These are phyloP conservation scores for Gonocerus acuteangulatus DNA, from an alignment of 2,888 invertebrate genomes.

Conservation along the genomic window DNA sequence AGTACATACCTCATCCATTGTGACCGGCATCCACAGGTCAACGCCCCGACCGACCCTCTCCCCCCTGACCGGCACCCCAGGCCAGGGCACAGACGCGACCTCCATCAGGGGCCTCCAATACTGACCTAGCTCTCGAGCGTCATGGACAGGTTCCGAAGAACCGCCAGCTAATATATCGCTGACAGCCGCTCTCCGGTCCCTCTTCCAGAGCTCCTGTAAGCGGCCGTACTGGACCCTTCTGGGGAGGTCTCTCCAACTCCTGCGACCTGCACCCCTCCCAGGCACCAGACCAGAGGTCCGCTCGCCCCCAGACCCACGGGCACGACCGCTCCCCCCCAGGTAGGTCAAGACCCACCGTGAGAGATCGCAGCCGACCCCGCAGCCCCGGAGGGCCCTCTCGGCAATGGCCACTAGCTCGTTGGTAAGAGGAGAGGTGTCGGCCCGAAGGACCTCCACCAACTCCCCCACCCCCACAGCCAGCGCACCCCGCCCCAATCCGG, in stretches of 20 bases:
- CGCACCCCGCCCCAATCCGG: too few species aligned
- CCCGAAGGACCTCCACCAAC: background rate
- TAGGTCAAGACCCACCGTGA: background rate
- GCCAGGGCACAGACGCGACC: background rate
- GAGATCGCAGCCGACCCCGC: background rate
- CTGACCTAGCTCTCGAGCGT: too few species aligned
- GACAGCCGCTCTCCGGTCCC: background rate
- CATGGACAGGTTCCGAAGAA: background rate
- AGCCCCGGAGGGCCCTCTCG: background rate
- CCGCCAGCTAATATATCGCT: background rate
- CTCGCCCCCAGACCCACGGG: background rate
- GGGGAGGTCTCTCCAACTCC: too few species aligned
- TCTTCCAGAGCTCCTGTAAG: constrained; percentile 4
- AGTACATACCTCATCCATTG: background rate
- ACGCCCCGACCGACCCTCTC: too few species aligned
- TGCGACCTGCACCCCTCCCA: background rate
- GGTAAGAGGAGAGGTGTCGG: background rate
- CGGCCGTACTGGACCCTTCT: too few species aligned
- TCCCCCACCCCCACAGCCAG: background rate
- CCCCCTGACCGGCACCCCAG: background rate
- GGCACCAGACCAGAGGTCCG: too few species aligned
- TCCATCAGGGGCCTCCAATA: background rate
- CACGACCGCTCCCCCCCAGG: background rate
- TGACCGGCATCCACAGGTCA: background rate
- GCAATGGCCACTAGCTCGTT: background rate